Evolutionary conservation across 2,113 vertebrate genomes (phyloP).

Genomic region (Malurus cyaneus): DNA sequence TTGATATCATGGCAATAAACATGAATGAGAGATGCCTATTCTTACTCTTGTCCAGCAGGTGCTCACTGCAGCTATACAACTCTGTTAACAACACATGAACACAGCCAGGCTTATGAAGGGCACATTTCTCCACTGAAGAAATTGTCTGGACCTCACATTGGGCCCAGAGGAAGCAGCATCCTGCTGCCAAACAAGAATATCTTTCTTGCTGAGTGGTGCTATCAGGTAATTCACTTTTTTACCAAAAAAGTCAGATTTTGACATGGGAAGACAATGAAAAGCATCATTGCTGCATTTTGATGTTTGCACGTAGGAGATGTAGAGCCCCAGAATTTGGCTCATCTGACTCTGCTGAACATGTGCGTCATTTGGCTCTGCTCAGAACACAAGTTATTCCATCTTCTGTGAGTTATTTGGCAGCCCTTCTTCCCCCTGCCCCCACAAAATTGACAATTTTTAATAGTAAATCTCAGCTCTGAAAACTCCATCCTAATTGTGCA

Average conservation of each 20-base stretch:
- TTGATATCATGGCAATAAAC: background rate
- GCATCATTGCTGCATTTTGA: background rate
- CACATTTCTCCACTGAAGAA: background rate
- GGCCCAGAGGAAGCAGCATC: background rate
- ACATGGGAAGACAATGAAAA: background rate
- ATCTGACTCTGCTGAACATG: background rate
- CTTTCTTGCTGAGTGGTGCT: background rate
- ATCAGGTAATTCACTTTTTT: background rate
- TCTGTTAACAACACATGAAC: background rate
- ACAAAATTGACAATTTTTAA: slow-evolving; percentile 12
- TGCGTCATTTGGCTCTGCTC: slow-evolving; percentile 9
- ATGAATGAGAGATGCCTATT: background rate
- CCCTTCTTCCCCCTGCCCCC: background rate
- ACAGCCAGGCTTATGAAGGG: background rate
- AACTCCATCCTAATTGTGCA: background rate
- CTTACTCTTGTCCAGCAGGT: background rate
- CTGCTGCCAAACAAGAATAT: background rate
- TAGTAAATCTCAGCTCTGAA: slow-evolving; percentile 6
- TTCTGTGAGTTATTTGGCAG: slow-evolving; percentile 17
- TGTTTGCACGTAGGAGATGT: background rate
- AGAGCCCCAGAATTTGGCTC: background rate
- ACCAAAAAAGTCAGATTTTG: background rate
- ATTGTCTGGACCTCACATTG: background rate
- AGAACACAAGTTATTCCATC: background rate
- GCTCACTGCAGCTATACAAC: background rate